Conservation (phyloP, 2,888 invertebrate species). For the Hedychridium roseum region DNA sequence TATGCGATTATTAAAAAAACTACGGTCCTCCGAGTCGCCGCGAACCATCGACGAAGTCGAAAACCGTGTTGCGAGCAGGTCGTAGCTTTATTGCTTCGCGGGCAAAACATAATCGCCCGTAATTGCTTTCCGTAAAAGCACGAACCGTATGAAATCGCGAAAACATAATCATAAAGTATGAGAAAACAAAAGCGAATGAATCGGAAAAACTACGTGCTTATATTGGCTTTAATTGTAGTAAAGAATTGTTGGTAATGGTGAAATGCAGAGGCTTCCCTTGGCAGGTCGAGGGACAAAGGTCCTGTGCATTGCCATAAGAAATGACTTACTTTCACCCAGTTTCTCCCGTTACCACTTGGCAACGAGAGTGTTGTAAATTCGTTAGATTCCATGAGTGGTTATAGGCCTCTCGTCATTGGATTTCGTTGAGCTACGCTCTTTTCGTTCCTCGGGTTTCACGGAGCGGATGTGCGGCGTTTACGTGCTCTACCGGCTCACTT, state of each 20-base stretch:
- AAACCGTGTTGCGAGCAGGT: background rate
- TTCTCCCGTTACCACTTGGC: constrained; percentile 30
- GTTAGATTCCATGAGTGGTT: constrained; percentile 9
- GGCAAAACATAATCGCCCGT: too few species aligned
- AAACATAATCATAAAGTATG: too few species aligned
- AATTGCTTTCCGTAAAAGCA: background rate
- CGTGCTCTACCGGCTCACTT: constrained; percentile 9
- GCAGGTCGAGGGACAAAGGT: constrained; percentile 14
- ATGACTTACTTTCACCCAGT: constrained; percentile 40
- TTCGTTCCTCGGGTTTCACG: constrained; percentile 13
- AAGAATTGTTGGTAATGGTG: too few species aligned
- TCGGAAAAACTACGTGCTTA: too few species aligned
- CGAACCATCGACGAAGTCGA: background rate
- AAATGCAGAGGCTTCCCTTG: constrained; percentile 20
- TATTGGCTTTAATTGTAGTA: too few species aligned
- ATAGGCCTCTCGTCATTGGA: constrained; percentile 17
- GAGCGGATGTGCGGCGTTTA: constrained; percentile 12
- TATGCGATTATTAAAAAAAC: constrained; percentile 22
- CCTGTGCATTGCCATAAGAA: constrained; percentile 6
- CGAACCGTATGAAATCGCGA: background rate
- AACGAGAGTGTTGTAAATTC: constrained; percentile 10
- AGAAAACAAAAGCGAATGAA: too few species aligned
- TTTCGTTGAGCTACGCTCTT: constrained; percentile 18
- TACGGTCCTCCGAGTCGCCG: too few species aligned
- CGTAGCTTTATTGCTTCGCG: too few species aligned